These are phyloP conservation scores for Esperia sulphurella DNA, from an alignment of 2,888 invertebrate genomes.

Conservation along the genomic window DNA sequence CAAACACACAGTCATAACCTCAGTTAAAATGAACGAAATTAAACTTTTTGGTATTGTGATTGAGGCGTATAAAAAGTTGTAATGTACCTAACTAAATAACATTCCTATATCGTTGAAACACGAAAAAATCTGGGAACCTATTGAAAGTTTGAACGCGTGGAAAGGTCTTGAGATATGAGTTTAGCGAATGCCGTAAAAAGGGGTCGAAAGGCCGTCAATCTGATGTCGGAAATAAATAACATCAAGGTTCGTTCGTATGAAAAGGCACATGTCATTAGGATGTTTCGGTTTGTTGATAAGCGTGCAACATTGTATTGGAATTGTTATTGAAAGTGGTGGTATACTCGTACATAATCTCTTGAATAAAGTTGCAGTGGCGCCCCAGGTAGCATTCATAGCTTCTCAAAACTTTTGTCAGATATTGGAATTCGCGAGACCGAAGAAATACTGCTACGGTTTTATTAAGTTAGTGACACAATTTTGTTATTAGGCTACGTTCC, in stretches of 20 bases:
- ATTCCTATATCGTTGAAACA: not conserved
- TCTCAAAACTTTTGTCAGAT: no score
- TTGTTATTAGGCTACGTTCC: no score
- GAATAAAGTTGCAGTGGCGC: no score
- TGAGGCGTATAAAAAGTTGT: not conserved
- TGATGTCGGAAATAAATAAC: slow-evolving; percentile 40
- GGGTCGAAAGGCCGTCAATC: slow-evolving; percentile 25
- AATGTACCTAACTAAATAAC: not conserved
- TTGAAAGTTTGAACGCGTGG: slow-evolving; percentile 17
- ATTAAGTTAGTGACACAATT: not conserved
- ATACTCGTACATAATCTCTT: no score
- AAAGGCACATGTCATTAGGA: not conserved
- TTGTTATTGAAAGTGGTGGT: no score
- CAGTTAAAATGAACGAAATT: not conserved
- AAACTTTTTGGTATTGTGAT: not conserved
- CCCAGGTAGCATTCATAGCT: no score
- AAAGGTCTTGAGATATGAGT: slow-evolving; percentile 28
- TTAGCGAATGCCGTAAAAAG: slow-evolving; percentile 32
- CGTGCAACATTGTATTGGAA: slow-evolving; percentile 16
- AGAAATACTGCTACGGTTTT: no score
- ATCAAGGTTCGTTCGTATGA: slow-evolving; percentile 11
- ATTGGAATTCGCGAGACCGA: no score
- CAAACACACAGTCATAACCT: not conserved
- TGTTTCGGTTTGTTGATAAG: not conserved
- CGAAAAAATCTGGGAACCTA: slow-evolving; percentile 15